These are phyloP conservation scores for Spheniscus humboldti DNA, from an alignment of 2,797 vertebrate species.

Conservation along the genomic window DNA sequence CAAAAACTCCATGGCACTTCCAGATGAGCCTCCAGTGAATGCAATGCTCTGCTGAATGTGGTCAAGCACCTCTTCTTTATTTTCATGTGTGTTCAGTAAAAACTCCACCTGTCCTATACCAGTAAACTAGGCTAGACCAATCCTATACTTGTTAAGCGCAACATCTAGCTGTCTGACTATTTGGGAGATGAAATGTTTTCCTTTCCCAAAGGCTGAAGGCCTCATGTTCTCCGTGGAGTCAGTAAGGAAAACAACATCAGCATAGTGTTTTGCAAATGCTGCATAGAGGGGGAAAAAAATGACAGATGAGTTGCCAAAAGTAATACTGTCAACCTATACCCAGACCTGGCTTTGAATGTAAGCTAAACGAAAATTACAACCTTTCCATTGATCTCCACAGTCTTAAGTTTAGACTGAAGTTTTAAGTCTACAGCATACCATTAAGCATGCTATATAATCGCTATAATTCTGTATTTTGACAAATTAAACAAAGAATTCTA, in stretches of 20 bases:
- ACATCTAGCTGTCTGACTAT: constrained; percentile 72
- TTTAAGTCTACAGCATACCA: background rate
- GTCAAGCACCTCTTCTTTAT: constrained; percentile 43
- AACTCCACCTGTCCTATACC: constrained; percentile 71
- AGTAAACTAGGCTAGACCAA: constrained; percentile 82
- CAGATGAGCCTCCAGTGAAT: constrained; percentile 57
- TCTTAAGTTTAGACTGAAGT: background rate
- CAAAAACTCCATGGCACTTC: constrained; percentile 71
- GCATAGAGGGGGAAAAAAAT: background rate
- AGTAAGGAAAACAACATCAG: constrained; percentile 83
- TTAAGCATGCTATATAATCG: background rate
- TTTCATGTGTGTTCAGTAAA: constrained; percentile 69
- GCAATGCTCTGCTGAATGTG: constrained; percentile 51
- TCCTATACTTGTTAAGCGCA: constrained; percentile 61
- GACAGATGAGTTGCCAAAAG: background rate
- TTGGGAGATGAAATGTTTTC: constrained; percentile 52
- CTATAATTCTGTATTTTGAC: background rate
- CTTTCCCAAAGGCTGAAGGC: constrained; percentile 48
- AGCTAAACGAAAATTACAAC: background rate
- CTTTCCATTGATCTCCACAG: background rate
- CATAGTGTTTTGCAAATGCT: constrained; percentile 68
- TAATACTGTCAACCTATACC: background rate
- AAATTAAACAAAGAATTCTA: background rate
- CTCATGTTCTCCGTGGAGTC: constrained; percentile 68
- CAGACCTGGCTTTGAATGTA: background rate